phyloP scores from a whole-genome alignment of 1,140 invertebrate genomes.

The Heliconius eleuchia region DNA sequence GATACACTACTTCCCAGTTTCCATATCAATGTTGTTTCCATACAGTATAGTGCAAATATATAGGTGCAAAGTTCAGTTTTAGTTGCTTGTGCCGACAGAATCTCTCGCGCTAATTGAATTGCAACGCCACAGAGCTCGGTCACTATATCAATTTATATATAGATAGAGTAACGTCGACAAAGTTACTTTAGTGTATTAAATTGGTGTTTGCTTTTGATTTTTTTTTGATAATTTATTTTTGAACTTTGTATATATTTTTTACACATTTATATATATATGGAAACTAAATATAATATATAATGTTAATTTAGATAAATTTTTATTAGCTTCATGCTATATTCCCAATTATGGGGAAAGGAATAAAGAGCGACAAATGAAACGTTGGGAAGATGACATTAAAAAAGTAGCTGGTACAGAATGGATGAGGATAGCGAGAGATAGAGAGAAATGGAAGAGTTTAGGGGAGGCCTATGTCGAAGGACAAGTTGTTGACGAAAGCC shows the following conservation, averaged over 20 bases:
- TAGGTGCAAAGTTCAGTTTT: background rate
- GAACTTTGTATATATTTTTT: background rate
- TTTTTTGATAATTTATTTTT: background rate
- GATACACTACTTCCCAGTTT: background rate
- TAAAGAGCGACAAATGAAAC: no score
- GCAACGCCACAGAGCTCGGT: constrained; percentile 16
- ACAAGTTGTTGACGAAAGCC: no score
- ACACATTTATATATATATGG: background rate
- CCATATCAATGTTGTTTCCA: background rate
- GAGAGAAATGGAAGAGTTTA: no score
- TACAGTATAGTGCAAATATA: background rate
- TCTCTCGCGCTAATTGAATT: constrained; percentile 33
- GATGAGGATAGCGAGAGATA: no score
- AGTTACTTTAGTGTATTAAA: background rate
- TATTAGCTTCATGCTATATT: no score
- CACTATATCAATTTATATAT: background rate
- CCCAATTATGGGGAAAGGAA: no score
- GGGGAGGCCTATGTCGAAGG: no score
- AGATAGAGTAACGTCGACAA: background rate
- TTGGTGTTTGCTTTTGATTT: background rate
- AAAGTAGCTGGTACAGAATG: no score
- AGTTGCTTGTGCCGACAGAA: constrained; percentile 16
- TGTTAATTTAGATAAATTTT: no score
- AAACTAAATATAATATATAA: no score
- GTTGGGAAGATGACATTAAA: no score